A percentile compares a stretch with the other conserved stretches of the same genome.
Conservation (phyloP, 2,113 vertebrate genomes). For the Loxodonta africana region DNA sequence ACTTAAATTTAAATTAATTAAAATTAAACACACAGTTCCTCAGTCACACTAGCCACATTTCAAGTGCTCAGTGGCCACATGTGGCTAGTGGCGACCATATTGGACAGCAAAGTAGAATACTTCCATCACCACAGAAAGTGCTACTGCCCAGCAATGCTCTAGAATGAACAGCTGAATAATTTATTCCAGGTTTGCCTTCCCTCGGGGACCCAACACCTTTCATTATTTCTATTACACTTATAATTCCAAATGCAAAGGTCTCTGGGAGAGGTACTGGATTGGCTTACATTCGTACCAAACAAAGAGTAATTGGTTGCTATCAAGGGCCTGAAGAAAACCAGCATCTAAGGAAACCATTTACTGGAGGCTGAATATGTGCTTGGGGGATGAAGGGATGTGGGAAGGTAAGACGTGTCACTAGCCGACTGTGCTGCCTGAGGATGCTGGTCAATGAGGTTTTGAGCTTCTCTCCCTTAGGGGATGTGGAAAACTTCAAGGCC, state of each 20-base stretch:
- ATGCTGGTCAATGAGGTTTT: neutral
- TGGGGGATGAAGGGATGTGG: neutral
- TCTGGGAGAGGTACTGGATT: neutral
- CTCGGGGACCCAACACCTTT: neutral
- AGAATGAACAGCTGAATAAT: neutral
- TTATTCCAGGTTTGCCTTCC: neutral
- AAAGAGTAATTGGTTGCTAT: neutral
- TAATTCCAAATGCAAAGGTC: neutral
- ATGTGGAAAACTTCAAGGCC: neutral
- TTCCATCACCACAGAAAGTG: neutral
- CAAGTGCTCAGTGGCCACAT: neutral
- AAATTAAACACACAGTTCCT: neutral
- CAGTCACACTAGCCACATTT: neutral
- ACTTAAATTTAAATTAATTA: neutral
- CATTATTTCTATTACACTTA: neutral
- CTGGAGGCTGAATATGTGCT: neutral
- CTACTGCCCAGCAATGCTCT: neutral
- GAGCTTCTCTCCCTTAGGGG: neutral
- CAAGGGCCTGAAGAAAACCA: slow-evolving; percentile 14
- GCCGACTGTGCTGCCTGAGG: neutral
- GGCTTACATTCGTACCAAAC: slow-evolving; percentile 19
- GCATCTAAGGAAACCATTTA: neutral
- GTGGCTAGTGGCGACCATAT: neutral
- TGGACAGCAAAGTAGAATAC: neutral
- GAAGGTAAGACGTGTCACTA: neutral